A percentile compares a stretch with the other conserved stretches of the same genome.
Evolutionary conservation across 23 tunicate genomes (phyloP).

Genomic region (Corella eumyota): DNA sequence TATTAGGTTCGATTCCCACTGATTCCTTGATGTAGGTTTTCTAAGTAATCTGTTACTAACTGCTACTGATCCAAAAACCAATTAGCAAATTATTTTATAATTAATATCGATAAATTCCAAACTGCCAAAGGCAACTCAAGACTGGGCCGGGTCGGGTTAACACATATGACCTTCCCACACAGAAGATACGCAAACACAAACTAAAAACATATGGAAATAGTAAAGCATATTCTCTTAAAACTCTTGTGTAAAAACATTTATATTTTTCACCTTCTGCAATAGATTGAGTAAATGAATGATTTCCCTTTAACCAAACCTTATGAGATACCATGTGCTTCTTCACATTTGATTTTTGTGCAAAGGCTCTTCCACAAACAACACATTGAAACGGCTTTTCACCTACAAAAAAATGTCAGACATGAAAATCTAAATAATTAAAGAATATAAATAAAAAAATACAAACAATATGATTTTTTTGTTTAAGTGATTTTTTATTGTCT

Average conservation of each 20-base stretch:
- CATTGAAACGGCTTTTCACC: conserved; percentile 96
- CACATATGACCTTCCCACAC: no score
- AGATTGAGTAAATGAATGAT: conserved; percentile 14
- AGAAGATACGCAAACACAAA: no score
- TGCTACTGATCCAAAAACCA: not conserved
- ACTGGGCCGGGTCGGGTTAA: no score
- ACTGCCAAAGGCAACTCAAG: no score
- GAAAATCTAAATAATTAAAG: no score
- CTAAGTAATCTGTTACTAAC: not conserved
- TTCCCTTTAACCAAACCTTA: conserved; percentile 84
- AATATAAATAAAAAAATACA: no score
- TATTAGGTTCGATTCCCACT: no score
- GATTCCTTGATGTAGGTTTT: not conserved
- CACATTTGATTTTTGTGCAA: conserved; percentile 84
- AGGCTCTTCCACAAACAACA: conserved; percentile 75
- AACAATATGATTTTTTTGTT: no score
- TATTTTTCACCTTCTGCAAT: conserved; percentile 40
- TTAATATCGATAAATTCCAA: not conserved
- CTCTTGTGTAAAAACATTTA: no score
- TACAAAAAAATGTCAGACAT: not conserved
- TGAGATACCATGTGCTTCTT: conserved; percentile 87
- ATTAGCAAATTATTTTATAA: not conserved
- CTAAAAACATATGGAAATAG: no score
- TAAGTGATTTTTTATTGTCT: no score
- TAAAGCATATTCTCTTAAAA: no score